Evolutionary conservation across 2,888 invertebrate genomes (phyloP).

Genomic region (Galeruca laticollis): DNA sequence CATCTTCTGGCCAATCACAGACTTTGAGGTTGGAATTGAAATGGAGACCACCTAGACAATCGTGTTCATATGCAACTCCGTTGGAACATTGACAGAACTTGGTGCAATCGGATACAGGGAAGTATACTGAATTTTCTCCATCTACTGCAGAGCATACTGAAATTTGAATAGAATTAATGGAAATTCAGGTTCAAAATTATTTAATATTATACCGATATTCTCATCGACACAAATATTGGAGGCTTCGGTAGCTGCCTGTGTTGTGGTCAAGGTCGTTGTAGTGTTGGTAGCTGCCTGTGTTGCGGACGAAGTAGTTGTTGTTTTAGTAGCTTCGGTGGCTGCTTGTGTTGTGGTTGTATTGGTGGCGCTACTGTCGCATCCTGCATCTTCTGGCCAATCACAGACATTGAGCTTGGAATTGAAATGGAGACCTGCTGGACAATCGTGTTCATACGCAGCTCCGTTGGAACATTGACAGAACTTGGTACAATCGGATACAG

Average conservation of each 20-base stretch:
- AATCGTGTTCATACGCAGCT: conserved; percentile 31
- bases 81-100: conserved; percentile 46
- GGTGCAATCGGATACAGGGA: conserved; percentile 38
- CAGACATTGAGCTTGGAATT: conserved; percentile 40
- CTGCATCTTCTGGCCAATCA: conserved; percentile 33
- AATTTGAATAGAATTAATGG: background rate
- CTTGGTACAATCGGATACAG: conserved; percentile 38
- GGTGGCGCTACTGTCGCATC: conserved; percentile 22
- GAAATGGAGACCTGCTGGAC: conserved; percentile 41
- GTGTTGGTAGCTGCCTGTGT: background rate
- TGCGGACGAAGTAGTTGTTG: background rate
- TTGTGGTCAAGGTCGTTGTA: background rate
- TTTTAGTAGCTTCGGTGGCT: background rate
- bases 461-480: conserved; percentile 45
- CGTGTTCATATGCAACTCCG: conserved; percentile 35
- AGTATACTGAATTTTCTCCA: conserved; percentile 39
- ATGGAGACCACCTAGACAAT: conserved; percentile 42
- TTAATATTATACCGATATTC: background rate
- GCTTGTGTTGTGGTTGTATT: background rate
- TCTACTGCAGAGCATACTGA: conserved; percentile 39
- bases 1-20: conserved; percentile 37
- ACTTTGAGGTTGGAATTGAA: conserved; percentile 42
- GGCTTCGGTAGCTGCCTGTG: background rate
- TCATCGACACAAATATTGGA: background rate
- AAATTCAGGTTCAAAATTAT: background rate